phyloP scores from a whole-genome alignment of 2,888 invertebrate species.

The Cataglyphis rosenhaueri region DNA sequence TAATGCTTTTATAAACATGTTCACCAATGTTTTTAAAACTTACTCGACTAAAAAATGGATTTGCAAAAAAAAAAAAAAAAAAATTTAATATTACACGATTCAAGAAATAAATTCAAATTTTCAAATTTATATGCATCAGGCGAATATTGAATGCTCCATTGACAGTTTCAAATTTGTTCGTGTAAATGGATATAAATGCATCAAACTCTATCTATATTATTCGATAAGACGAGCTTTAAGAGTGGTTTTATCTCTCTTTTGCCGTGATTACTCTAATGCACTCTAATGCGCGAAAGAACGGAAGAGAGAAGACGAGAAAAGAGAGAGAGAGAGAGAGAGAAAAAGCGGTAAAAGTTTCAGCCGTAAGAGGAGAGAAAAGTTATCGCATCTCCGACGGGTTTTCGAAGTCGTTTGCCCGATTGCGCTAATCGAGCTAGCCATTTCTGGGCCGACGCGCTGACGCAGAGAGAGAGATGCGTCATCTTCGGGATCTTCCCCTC shows the following conservation, averaged over 20 bases:
- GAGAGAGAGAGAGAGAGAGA: not conserved
- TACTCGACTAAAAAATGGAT: not conserved
- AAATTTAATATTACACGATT: not conserved
- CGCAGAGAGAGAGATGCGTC: slow-evolving; percentile 51
- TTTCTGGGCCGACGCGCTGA: slow-evolving; percentile 50
- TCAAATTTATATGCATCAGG: not conserved
- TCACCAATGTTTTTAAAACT: not conserved
- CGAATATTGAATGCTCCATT: slow-evolving; percentile 1
- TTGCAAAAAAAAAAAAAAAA: too few species aligned
- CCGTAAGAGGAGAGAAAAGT: slow-evolving; percentile 59
- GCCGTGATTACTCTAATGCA: slow-evolving; percentile 44
- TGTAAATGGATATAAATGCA: slow-evolving; percentile 12
- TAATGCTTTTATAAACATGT: not conserved
- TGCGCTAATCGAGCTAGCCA: slow-evolving; percentile 69
- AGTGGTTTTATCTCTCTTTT: slow-evolving; percentile 17
- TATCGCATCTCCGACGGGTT: slow-evolving; percentile 65
- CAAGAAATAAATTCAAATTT: not conserved
- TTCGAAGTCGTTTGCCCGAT: slow-evolving; percentile 65
- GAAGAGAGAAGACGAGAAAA: not conserved
- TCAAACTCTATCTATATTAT: slow-evolving; percentile 27
- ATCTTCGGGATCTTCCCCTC: slow-evolving; percentile 56
- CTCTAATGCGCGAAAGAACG: not conserved
- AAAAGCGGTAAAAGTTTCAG: slow-evolving; percentile 54
- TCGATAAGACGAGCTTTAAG: slow-evolving; percentile 24
- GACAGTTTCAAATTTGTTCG: not conserved